Evolutionary conservation across 2,113 vertebrate species (phyloP).

Genomic region (Coptodon bakossiorum): DNA sequence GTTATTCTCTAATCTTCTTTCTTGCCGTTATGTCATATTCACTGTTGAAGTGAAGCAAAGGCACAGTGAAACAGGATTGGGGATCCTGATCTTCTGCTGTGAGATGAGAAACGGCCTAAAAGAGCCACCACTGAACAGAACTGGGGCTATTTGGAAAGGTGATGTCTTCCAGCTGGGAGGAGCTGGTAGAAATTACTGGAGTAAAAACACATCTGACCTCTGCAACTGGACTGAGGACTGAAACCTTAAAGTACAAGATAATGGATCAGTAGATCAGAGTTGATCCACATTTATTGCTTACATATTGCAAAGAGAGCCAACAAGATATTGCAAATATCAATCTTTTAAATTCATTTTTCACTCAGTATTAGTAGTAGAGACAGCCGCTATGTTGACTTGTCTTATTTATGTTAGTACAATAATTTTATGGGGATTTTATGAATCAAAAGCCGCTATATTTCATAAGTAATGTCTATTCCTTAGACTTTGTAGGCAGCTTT

Average conservation of each 20-base stretch:
- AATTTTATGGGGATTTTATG: no score
- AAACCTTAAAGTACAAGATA: background rate
- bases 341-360: no score
- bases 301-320: no score
- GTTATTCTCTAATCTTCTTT: background rate
- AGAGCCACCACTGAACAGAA: background rate
- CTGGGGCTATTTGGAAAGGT: background rate
- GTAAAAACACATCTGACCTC: background rate
- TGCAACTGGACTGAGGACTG: background rate
- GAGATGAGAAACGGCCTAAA: background rate
- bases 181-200: background rate
- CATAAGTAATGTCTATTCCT: no score
- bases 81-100: no score
- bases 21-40: background rate
- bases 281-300: background rate
- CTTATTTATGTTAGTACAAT: no score
- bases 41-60: background rate
- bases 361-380: no score
- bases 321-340: no score
- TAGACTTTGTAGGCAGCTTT: no score
- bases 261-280: background rate
- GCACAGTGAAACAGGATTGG: background rate
- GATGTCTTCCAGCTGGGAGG: background rate
- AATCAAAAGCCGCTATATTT: no score
- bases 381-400: no score